Conservation (phyloP, 1,140 invertebrate species). For the Dysdera silvatica region DNA sequence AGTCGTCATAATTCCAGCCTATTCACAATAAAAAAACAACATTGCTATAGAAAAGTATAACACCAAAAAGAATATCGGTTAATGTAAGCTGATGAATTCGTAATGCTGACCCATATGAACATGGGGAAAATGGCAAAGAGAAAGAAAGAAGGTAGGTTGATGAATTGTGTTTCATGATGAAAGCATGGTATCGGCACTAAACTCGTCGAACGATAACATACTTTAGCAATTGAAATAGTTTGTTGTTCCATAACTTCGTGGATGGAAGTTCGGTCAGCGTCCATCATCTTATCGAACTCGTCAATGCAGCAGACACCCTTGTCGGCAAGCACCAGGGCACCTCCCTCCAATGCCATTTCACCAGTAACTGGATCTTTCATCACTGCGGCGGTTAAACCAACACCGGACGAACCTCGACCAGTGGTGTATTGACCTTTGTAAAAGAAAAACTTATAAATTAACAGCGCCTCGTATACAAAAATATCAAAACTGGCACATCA, state of each 20-base stretch:
- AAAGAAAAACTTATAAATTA: no score
- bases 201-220: slow-evolving; percentile 40
- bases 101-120: no score
- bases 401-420: slow-evolving; percentile 91
- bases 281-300: slow-evolving; percentile 99
- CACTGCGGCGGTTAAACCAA: slow-evolving; percentile 95
- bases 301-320: slow-evolving; percentile 98
- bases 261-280: slow-evolving; percentile 89
- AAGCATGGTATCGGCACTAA: background rate
- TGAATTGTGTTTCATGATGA: slow-evolving; percentile 1
- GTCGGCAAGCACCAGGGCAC: slow-evolving; percentile 95
- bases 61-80: no score
- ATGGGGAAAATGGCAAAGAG: background rate
- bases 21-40: slow-evolving; percentile 24
- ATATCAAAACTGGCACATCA: no score
- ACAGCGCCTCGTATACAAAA: no score
- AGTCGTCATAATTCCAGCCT: slow-evolving; percentile 96
- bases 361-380: slow-evolving; percentile 96
- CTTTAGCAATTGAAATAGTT: slow-evolving; percentile 98
- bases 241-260: slow-evolving; percentile 99
- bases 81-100: no score
- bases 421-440: slow-evolving; percentile 79
- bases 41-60: no score
- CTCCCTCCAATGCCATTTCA: slow-evolving; percentile 95
- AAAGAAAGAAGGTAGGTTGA: background rate